Conservation (phyloP, 2,113 vertebrate species). For the rat (Rattus norvegicus) region GRCr8 NC_086021.1:140425001-140425500, state of each 20-base stretch:
- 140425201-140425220: background rate
- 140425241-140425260: background rate
- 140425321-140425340: background rate
- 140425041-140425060: background rate
- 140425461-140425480: background rate
- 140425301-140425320: background rate
- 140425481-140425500: background rate
- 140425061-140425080: background rate
- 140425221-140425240: background rate
- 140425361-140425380: background rate
- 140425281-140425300: constrained; percentile 40
- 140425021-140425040: background rate
- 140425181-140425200: background rate
- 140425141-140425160: background rate
- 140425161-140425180: background rate
- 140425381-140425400: background rate
- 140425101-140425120: background rate
- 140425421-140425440: background rate
- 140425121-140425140: background rate
- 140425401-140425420: background rate
- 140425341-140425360: background rate
- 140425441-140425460: background rate
- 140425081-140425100: background rate
- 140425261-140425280: background rate
- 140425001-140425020: background rate